Evolutionary conservation across 2,797 vertebrate species (phyloP), one percentile per base, ranked within the genome.

Genomic region (Falco berigora): DNA sequence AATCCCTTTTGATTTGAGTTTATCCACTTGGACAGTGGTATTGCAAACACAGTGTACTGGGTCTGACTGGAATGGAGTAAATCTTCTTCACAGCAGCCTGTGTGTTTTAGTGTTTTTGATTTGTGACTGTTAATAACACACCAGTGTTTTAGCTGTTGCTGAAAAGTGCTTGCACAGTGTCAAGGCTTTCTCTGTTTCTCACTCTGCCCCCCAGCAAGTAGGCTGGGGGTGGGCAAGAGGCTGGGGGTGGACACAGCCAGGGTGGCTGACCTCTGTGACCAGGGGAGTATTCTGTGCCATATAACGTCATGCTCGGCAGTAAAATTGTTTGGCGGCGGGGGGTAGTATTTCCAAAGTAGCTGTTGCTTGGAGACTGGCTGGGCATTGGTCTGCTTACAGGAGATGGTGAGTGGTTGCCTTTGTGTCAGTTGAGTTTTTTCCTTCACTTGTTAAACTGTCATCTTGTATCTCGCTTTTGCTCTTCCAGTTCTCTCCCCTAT

Each of bases 351-450:
- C 49, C 55, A 23, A 49, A 88, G 49, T 47, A 85, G 10, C 28
- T 69, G 25, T 73, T 85, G 30, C 71, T 72, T 78, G 53, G 82
- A 71, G 62, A 47, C 50, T 93, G 49, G 11, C 34, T 83, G 72
- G 19, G 14, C n/a, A 28, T 40, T 0, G 0, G 7, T 38, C 22
- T 47, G n/a, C 23, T 72, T 16, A 10, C 56, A 27, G 50, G 30
- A 44, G 10, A 10, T 82, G 40, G 6, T 50, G 32, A 61, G 47
- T 10, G 12, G 17, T 88, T 88, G 72, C 42, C 28, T 75, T 79
- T 64, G 27, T 24, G 14, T 69, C 3, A 2, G 50, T 66, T 10
- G 0, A 0, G 2, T 55, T 77, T 92, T 55, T 76, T 6, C 12
- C 30, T 58, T 79, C 28, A 4, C 12, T 69, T 83, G 25, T 0